Base-by-base conservation (phyloP, 2,888 invertebrate species). In the Podotricha telesiphe region DNA sequence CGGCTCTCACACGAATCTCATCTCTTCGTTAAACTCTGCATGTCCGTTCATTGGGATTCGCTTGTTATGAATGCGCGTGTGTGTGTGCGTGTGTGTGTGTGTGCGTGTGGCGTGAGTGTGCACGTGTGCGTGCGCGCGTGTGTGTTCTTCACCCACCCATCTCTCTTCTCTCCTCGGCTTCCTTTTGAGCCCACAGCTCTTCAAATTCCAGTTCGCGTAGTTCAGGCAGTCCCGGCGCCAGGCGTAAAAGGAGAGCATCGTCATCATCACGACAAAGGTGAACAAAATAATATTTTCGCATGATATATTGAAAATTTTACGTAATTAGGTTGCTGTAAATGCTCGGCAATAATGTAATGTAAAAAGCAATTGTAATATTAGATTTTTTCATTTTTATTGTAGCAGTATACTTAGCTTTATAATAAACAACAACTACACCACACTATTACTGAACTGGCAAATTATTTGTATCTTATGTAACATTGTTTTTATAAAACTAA, bases 201-300 rank as follows among this genome's bases (percentile, higher is more conserved):
- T 94, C 94, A 84, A 87, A 93, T 88, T 94, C 93, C 86, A 94
- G 94, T 78, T 93, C 94, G 76, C 92, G 94, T 82, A 88, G 91
- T 80, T 88, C 91, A 81, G 82, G 88, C 74, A 87, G 91, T 51
- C 86, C 88, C 68, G 86, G 88, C 71, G 83, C 89, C 66, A 79
- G 89, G 62, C 88, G 91, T 83, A 91, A 90, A 83, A 80, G 87
- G 77, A 82, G 88, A 73, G 88, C 88, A 2, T 89, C 91, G n/a
- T 89, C 93, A 67, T 89, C 92, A 55, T 89, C 91, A 55, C 84
- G 88, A 73, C 91, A 91, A 83, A 90, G 93, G 93, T 92, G 81
- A 83, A 87, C 71, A 66, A 53, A 40, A 45, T 59, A 48, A 63
- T 61, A 65, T 63, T 58, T 58, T 66, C 34, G 72, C 61, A 65